These are phyloP conservation scores for Cololabis saira DNA, from an alignment of 2,113 vertebrate species.

Conservation along the genomic window DNA sequence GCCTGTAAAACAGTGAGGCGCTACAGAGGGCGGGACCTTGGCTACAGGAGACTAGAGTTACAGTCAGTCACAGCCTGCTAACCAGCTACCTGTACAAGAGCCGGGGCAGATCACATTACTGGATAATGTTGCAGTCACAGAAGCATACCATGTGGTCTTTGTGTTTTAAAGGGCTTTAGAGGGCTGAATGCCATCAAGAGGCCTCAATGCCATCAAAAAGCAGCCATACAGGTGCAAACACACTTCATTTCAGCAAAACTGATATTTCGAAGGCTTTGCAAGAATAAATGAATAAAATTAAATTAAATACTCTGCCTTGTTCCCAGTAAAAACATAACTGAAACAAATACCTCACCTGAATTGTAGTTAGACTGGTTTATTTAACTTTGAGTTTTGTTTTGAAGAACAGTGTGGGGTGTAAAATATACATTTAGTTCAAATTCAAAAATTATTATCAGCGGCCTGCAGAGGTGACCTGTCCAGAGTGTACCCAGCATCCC, in stretches of 20 bases:
- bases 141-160: not conserved
- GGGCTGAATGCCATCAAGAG: slow-evolving; percentile 19
- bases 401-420: too few relatives aligned
- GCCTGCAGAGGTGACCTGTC: too few relatives aligned
- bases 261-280: fast-evolving
- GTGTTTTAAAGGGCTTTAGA: slow-evolving; percentile 12
- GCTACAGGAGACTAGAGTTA: slow-evolving; percentile 46
- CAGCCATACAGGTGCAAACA: not conserved
- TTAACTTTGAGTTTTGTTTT: too few relatives aligned
- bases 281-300: too few relatives aligned
- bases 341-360: too few relatives aligned
- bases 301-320: too few relatives aligned
- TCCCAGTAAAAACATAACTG: too few relatives aligned
- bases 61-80: slow-evolving; percentile 46
- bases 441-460: too few relatives aligned
- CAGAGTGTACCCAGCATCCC: too few relatives aligned
- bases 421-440: too few relatives aligned
- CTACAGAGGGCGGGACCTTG: slow-evolving; percentile 12
- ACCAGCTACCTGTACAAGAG: slow-evolving; percentile 31
- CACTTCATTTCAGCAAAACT: not conserved
- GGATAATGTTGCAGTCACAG: slow-evolving; percentile 62
- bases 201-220: slow-evolving; percentile 25
- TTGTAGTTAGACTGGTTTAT: too few relatives aligned
- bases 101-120: slow-evolving; percentile 63
- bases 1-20: not conserved